phyloP scores from a whole-genome alignment of 2,113 vertebrate genomes.

The Osmerus mordax region DNA sequence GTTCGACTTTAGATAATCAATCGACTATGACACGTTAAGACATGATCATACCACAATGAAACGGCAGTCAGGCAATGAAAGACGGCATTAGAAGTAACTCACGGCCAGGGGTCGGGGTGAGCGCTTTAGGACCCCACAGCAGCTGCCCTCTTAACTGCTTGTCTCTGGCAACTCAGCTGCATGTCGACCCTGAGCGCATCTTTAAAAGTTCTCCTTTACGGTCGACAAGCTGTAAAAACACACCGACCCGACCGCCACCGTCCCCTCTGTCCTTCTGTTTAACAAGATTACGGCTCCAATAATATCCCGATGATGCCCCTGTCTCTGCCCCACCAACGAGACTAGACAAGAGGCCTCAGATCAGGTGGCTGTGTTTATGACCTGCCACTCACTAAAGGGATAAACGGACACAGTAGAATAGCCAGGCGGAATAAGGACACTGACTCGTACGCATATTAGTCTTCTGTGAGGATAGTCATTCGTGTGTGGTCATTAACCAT shows the following conservation, averaged over 20 bases:
- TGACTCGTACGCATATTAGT: neutral
- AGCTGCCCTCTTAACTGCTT: constrained; percentile 13
- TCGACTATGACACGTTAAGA: neutral
- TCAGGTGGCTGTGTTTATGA: constrained; percentile 1
- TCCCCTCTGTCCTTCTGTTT: neutral
- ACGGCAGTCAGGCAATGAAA: neutral
- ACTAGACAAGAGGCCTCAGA: neutral
- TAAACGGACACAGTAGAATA: neutral
- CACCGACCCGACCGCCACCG: neutral
- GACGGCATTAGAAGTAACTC: neutral
- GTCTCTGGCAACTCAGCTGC: neutral
- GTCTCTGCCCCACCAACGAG: neutral
- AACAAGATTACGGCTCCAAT: neutral
- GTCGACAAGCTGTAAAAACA: constrained; percentile 11
- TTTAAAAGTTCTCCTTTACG: constrained; percentile 3
- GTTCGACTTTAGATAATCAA: neutral
- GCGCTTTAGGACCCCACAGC: neutral
- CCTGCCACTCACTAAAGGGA: neutral
- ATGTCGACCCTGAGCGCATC: neutral
- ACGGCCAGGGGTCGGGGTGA: neutral
- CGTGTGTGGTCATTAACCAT: neutral
- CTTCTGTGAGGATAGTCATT: neutral
- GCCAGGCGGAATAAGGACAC: neutral
- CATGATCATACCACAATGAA: neutral
- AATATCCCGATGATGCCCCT: constrained; percentile 12